These are phyloP conservation scores for Andrena cerasifolii DNA, from an alignment of 1,140 invertebrate genomes.

Conservation along the genomic window DNA sequence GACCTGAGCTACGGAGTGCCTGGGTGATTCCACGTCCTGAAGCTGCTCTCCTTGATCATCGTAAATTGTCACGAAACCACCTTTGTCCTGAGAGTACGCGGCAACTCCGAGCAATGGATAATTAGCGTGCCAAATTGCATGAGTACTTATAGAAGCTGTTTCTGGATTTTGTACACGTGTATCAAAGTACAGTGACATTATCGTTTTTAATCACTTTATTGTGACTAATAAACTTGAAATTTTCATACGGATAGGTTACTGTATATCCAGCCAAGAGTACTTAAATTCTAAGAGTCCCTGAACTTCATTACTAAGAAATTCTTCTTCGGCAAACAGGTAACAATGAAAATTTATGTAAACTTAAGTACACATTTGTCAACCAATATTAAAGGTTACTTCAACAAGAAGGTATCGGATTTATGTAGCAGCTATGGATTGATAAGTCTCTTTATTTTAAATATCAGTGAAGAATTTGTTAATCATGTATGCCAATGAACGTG, in stretches of 20 bases:
- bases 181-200: slow-evolving; percentile 90
- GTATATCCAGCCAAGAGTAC: neutral
- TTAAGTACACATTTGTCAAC: neutral
- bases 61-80: slow-evolving; percentile 93
- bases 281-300: neutral
- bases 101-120: slow-evolving; percentile 92
- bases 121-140: slow-evolving; percentile 90
- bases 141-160: slow-evolving; percentile 87
- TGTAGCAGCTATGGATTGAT: too few species aligned
- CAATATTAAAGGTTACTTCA: neutral
- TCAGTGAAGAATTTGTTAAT: neutral
- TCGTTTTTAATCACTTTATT: neutral
- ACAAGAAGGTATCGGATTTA: neutral
- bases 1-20: slow-evolving; percentile 88
- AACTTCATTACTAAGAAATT: neutral
- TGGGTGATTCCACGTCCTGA: slow-evolving; percentile 89
- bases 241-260: neutral
- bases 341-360: neutral
- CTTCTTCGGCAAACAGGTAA: neutral
- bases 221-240: neutral
- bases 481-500: neutral
- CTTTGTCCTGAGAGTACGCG: slow-evolving; percentile 92
- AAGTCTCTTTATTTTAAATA: neutral
- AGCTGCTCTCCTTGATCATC: slow-evolving; percentile 93
- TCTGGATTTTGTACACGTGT: slow-evolving; percentile 88